These are phyloP conservation scores for Halocaridina rubra DNA, from an alignment of 2,888 invertebrate species.

Conservation along the genomic window DNA sequence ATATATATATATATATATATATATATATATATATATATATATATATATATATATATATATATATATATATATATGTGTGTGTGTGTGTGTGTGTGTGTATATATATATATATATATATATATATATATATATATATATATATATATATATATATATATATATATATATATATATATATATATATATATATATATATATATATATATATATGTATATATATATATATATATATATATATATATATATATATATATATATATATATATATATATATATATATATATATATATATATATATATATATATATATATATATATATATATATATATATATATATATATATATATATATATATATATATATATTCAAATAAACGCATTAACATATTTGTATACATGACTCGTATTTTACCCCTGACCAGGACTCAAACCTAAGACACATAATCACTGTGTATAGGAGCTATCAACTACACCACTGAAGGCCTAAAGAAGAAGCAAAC, in stretches of 20 bases:
- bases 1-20: slow-evolving; percentile 2
- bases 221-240: neutral
- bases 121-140: neutral
- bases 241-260: neutral
- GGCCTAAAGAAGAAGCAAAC: too few relatives aligned
- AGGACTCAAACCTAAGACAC: too few relatives aligned
- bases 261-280: neutral
- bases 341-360: neutral
- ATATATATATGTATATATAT: neutral
- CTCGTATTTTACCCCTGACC: too few relatives aligned
- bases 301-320: neutral
- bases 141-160: neutral
- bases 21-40: slow-evolving; percentile 6
- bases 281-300: neutral
- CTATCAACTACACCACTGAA: too few relatives aligned
- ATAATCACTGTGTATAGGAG: too few relatives aligned
- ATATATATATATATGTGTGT: neutral
- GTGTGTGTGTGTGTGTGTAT: neutral
- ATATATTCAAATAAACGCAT: neutral
- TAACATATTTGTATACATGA: neutral
- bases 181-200: neutral
- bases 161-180: neutral
- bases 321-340: neutral
- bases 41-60: neutral
- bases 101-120: neutral